Evolutionary conservation across 2,888 invertebrate species (phyloP).

Genomic region (Chalcis sispes): DNA sequence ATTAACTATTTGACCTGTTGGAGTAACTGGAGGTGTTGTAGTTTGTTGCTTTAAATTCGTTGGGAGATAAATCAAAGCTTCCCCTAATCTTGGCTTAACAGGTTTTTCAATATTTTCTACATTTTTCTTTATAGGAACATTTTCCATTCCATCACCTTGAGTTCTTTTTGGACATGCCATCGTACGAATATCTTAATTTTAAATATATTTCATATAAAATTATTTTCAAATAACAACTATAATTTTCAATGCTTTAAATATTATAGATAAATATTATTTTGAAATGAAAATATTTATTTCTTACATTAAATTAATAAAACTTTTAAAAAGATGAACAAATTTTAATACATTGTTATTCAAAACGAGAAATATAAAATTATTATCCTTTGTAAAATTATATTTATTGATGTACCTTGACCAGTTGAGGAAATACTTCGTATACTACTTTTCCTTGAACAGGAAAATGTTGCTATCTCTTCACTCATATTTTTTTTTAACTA

Average conservation of each 20-base stretch:
- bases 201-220: neutral
- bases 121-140: conserved; percentile 67
- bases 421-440: conserved; percentile 37
- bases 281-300: neutral
- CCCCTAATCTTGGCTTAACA: conserved; percentile 69
- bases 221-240: neutral
- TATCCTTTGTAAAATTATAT: neutral
- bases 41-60: conserved; percentile 71
- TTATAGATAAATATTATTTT: neutral
- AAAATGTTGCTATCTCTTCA: conserved; percentile 50
- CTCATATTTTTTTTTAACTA: conserved; percentile 35
- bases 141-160: conserved; percentile 89
- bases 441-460: conserved; percentile 55
- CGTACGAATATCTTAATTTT: conserved; percentile 63
- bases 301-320: neutral
- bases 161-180: conserved; percentile 77
- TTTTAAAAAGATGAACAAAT: neutral
- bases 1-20: conserved; percentile 79
- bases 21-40: conserved; percentile 76
- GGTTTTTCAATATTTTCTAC: conserved; percentile 56
- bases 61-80: conserved; percentile 75
- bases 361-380: neutral
- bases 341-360: too few species aligned
- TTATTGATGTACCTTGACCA: conserved; percentile 48
- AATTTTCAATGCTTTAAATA: conserved; percentile 1